Evolutionary conservation across 2,113 vertebrate genomes (phyloP), one percentile per base, ranked within the genome.

Genomic region (Ceyx cyanopectus): DNA sequence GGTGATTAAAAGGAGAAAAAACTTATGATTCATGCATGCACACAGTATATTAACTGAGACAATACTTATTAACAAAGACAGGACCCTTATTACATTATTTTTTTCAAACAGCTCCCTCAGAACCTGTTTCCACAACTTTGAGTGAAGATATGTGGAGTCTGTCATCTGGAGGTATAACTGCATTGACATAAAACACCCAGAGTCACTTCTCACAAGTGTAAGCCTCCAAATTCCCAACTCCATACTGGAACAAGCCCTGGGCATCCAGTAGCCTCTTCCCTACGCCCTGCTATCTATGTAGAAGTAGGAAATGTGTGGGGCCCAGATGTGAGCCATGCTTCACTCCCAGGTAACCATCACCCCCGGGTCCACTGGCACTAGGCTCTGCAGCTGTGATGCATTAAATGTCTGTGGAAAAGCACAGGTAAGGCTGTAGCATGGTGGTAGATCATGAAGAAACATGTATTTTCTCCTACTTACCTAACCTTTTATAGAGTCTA

Each of bases 241-340:
- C 32, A 10, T 6, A 5, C 20, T 76, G 43, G 46, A 85, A 26
- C 10, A 79, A 85, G 34, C 29, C 22, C 23, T 48, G 29, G 57
- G 70, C n/a, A 61, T 6, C 22, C 34, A 20, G 29, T 2, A 56
- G 21, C 34, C 30, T 65, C 78, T 29, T 56, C 24, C n/a, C 41
- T 30, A 4, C 7, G 9, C 23, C 37, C 20, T 21, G 50, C 34
- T 81, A 68, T 80, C 68, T 19, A 5, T 2, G 19, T 0, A 48
- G 26, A 50, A 29, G 29, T 2, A 19, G 7, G 7, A 5, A 40
- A 21, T 0, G 2, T 18, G 17, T 2, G 1, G 16, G 48, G 17
- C 21, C 12, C 30, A 15, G 24, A 16, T 24, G 70, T 10, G 23
- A 80, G 54, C 7, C 6, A 3, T 4, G 63, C 67, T n/a, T 34